Evolutionary conservation across 2,797 vertebrate species (phyloP), one percentile per base, ranked within the genome.

Genomic region (Malacoraja senta): DNA sequence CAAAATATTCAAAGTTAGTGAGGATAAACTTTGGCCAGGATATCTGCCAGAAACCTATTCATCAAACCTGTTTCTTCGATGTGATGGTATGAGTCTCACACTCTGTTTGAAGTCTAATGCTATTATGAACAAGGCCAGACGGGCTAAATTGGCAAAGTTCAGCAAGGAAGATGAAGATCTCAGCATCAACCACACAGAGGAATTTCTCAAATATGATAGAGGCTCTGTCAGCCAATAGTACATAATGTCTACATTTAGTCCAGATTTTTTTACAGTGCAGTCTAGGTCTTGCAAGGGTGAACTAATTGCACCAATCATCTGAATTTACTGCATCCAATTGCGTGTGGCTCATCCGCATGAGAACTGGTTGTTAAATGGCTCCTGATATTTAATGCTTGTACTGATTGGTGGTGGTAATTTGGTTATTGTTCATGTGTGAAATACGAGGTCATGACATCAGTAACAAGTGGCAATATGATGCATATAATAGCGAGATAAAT

Each of bases 251-350:
- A 38, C 81, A 84, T 4, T 61, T 84, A 12, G 81, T 84, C 26
- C 7, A 84, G 26, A 61, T 84, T 84, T 53, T 84, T 84, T 84
- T 61, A 58, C 8, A 61, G 26, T 84, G 29, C 81, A 61, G 81
- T 6, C 10, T 15, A 83, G 44, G 53, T 61, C 53, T n/a, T 15
- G 53, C 26, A 24, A n/a, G 53, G 29, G 81, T 29, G 29, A 84
- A 58, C 53, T 84, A 61, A 84, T 84, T 61, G 53, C 53, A 84
- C 38, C 80, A n/a, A 84, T 61, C 53, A 61, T 53, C 81, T 84
- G 26, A 61, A 61, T 84, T 61, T 61, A 84, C 26, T 84, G 81
- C 81, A 84, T 84, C 81, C 26, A 84, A 84, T 61, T 84, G 53
- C n/a, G 8, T 58, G 24, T 21, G 26, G 24, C 44, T 32, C 44